Evolutionary conservation across 2,797 vertebrate species (phyloP), one percentile per base, ranked within the genome.

Genomic region (Antennarius maculatus): DNA sequence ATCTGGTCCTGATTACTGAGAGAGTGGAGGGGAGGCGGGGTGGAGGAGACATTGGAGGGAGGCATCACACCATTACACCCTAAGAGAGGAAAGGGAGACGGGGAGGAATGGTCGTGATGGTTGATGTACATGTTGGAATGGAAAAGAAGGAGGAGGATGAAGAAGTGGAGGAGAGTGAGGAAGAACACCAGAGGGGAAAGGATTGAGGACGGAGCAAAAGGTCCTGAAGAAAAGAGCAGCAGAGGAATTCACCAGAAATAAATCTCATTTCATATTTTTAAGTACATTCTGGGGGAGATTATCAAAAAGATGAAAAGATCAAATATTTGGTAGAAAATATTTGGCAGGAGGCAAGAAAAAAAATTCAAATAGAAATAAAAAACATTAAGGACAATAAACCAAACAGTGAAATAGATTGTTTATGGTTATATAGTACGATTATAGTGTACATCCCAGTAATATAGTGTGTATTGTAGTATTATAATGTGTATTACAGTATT

Each of bases 1-100:
- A 97, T 98, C 96, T 99, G 97, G 95, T 95, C 95, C 96, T 97
- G 95, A 97, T 99, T 98, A 98, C 94, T 79, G 81, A 59, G 75
- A 81, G 79, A 83, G 83, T 77, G 80, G 82, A 86, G 76, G 88
- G 79, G 77, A 81, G 86, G 82, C 1, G 56, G 50, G 48, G 57
- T 6, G 43, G 77, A 63, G 61, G 74, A n/a, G 68, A 52, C 1
- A 63, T 45, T 67, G 62, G 84, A 76, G 80, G 83, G 81, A 78
- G 74, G 80, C 80, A 88, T 90, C 86, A 88, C 90, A 88, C 84
- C 86, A 93, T 94, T 94, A 94, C 93, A 95, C 94, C 92, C 91
- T 90, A 80, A 93, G 92, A 93, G 89, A 86, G 83, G 66, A 63
- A 66, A 76, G 80, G 74, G 56, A 45, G 70, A 57, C 48, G 59